Conservation (phyloP, 2,888 invertebrate genomes). For the Drosophila paranaensis region DNA sequence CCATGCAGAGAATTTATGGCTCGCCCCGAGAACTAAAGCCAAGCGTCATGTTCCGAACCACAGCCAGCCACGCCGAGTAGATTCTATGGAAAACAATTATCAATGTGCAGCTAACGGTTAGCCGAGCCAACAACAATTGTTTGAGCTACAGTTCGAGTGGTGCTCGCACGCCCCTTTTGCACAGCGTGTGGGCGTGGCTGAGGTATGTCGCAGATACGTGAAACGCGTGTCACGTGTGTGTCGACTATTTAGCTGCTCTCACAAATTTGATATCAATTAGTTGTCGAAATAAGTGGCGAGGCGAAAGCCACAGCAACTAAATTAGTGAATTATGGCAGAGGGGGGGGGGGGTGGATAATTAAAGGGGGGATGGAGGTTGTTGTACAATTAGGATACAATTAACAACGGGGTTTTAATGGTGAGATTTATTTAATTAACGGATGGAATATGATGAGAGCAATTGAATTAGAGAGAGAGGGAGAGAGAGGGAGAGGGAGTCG, state of each 20-base stretch:
- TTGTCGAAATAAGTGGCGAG: constrained; percentile 62
- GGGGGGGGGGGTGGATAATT: background rate
- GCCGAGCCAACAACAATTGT: constrained; percentile 28
- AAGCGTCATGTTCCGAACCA: constrained; percentile 47
- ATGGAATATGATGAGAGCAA: background rate
- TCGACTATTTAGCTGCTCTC: constrained; percentile 63
- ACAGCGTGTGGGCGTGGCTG: constrained; percentile 23
- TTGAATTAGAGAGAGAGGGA: background rate
- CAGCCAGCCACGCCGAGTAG: constrained; percentile 41
- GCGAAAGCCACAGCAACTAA: constrained; percentile 56
- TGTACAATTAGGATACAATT: constrained; percentile 2
- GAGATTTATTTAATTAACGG: background rate
- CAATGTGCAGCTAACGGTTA: constrained; percentile 48
- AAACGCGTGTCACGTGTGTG: constrained; percentile 39
- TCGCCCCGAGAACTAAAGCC: constrained; percentile 60
- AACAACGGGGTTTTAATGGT: background rate
- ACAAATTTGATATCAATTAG: constrained; percentile 73
- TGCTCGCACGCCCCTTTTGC: background rate
- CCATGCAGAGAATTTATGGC: constrained; percentile 64
- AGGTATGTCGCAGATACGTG: background rate
- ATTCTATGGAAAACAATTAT: constrained; percentile 72
- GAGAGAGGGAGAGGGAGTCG: background rate
- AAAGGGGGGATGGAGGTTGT: background rate
- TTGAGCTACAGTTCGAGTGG: background rate
- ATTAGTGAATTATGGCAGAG: constrained; percentile 37